A percentile compares a stretch with the other conserved stretches of the same genome.
phyloP scores from a whole-genome alignment of 2,888 invertebrate species.

The Abrostola tripartita region DNA sequence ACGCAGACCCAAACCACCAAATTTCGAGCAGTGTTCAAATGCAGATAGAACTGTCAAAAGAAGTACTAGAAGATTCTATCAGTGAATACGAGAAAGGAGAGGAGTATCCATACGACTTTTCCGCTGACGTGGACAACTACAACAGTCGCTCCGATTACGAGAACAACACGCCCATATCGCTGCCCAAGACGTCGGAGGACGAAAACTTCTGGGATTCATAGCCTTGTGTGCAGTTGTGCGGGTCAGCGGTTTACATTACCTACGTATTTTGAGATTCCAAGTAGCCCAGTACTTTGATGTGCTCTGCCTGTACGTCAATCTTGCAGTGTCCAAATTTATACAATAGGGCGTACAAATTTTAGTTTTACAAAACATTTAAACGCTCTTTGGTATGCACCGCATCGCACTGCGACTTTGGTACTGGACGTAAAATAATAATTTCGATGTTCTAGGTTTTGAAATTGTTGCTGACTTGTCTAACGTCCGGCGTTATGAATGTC shows the following conservation, averaged over 20 bases:
- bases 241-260: constrained; percentile 7
- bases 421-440: constrained; percentile 1
- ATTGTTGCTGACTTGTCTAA: constrained; percentile 10
- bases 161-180: constrained; percentile 70
- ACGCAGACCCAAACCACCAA: constrained; percentile 56
- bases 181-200: constrained; percentile 72
- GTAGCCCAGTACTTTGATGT: constrained; percentile 5
- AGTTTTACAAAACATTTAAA: constrained; percentile 6
- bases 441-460: not conserved
- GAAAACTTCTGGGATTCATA: constrained; percentile 79
- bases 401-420: not conserved
- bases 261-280: not conserved
- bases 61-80: constrained; percentile 48
- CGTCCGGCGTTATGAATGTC: constrained; percentile 8
- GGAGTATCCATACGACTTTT: constrained; percentile 71
- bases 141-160: constrained; percentile 68
- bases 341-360: constrained; percentile 8
- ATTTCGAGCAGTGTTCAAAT: constrained; percentile 60
- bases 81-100: constrained; percentile 57
- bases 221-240: constrained; percentile 23
- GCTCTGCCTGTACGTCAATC: not conserved
- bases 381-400: constrained; percentile 8
- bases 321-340: constrained; percentile 9
- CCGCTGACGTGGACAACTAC: constrained; percentile 75
- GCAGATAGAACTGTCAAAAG: constrained; percentile 60